Evolutionary conservation across 2,888 invertebrate species (phyloP).

Genomic region (Phaonia tiefii): DNA sequence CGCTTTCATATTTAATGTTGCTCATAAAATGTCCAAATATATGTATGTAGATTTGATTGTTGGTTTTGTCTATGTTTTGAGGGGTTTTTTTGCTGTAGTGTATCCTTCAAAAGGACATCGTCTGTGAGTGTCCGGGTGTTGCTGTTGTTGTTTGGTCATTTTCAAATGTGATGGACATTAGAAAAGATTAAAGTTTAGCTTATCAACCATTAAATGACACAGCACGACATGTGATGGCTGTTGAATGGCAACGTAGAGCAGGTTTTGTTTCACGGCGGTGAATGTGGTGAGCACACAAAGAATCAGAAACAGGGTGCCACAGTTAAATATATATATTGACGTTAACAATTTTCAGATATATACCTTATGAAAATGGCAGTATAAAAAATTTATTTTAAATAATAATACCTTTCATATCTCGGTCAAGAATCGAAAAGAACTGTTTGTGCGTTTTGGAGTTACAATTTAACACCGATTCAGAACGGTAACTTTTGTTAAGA

Average conservation of each 20-base stretch:
- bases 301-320: slow-evolving; percentile 29
- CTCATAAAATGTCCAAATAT: slow-evolving; percentile 63
- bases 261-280: background rate
- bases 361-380: too few species aligned
- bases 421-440: too few species aligned
- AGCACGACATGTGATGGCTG: slow-evolving; percentile 60
- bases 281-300: slow-evolving; percentile 32
- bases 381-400: too few species aligned
- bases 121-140: too few species aligned
- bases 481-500: too few species aligned
- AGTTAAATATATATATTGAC: too few species aligned
- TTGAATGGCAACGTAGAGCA: background rate
- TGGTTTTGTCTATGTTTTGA: slow-evolving; percentile 33
- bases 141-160: too few species aligned
- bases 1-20: slow-evolving; percentile 62
- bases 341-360: too few species aligned
- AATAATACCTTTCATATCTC: too few species aligned
- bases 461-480: too few species aligned
- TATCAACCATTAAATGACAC: slow-evolving; percentile 64
- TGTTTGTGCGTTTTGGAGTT: too few species aligned
- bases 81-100: slow-evolving; percentile 47
- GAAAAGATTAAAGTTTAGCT: slow-evolving; percentile 67
- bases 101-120: slow-evolving; percentile 40
- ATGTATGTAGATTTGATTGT: slow-evolving; percentile 50
- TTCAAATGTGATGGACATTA: slow-evolving; percentile 65